Evolutionary conservation across 2,113 vertebrate genomes (phyloP).

Genomic region (Marmota monax): DNA sequence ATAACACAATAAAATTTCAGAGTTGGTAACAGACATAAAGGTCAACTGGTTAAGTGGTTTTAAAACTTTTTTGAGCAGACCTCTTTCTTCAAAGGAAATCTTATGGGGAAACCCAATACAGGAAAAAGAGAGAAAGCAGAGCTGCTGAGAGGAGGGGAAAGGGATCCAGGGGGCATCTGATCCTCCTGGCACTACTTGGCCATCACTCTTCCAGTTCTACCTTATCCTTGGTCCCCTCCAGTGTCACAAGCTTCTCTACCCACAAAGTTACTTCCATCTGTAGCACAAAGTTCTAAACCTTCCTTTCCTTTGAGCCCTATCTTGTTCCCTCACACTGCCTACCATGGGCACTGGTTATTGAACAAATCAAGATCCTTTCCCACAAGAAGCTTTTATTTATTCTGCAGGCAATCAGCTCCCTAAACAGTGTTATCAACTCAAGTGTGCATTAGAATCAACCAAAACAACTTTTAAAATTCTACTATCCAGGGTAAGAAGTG

Average conservation of each 20-base stretch:
- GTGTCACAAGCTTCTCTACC: not conserved
- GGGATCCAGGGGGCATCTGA: not conserved
- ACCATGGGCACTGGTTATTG: not conserved
- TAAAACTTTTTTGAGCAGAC: not conserved
- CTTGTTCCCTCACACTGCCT: not conserved
- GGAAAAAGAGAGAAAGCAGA: not conserved
- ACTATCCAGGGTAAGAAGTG: not conserved
- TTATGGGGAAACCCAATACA: slow-evolving; percentile 28
- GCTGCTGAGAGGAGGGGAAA: not conserved
- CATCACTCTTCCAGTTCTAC: not conserved
- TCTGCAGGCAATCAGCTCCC: not conserved
- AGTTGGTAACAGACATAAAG: slow-evolving; percentile 35
- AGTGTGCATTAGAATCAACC: not conserved
- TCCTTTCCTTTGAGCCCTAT: not conserved
- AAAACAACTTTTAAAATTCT: not conserved
- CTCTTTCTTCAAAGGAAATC: slow-evolving; percentile 53
- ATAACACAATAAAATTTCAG: slow-evolving; percentile 42
- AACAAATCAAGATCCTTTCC: not conserved
- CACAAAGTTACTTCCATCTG: not conserved
- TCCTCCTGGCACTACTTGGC: not conserved
- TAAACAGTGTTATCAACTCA: not conserved
- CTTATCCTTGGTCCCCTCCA: not conserved
- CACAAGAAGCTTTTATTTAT: not conserved
- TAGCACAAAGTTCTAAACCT: not conserved
- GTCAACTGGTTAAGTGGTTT: slow-evolving; percentile 59